phyloP scores from a whole-genome alignment of 2,888 invertebrate genomes.

The Leptarthrus brevirostris region DNA sequence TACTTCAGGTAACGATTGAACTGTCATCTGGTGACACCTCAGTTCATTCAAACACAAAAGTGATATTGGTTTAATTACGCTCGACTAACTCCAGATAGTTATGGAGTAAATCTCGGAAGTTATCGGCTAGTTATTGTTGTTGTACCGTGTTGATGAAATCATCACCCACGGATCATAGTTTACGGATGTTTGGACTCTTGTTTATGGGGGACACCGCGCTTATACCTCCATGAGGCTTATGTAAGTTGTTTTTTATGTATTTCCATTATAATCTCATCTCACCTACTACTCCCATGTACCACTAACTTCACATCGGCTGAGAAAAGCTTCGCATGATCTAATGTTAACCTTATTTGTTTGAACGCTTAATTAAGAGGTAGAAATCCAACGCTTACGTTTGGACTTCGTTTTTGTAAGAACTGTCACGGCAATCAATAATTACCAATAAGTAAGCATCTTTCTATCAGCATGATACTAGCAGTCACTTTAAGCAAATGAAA shows the following conservation, averaged over 20 bases:
- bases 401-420: too few relatives aligned
- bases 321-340: too few relatives aligned
- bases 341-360: too few relatives aligned
- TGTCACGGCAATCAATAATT: too few relatives aligned
- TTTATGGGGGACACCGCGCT: conserved; percentile 7
- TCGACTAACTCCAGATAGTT: conserved; percentile 8
- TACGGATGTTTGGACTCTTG: conserved; percentile 4
- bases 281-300: too few relatives aligned
- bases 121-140: conserved; percentile 1
- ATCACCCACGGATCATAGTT: conserved; percentile 9
- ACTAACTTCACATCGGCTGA: too few relatives aligned
- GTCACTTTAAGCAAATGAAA: too few relatives aligned
- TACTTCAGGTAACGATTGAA: background rate
- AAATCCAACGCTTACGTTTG: too few relatives aligned
- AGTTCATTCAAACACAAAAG: background rate
- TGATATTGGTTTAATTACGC: background rate
- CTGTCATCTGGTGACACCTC: background rate
- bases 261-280: background rate
- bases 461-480: too few relatives aligned
- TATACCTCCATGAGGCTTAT: conserved; percentile 38
- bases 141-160: conserved; percentile 23
- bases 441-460: too few relatives aligned
- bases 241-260: conserved; percentile 25
- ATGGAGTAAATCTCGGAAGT: conserved; percentile 4
- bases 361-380: too few relatives aligned